Base-by-base conservation (phyloP, 2,888 invertebrate species). In the Monochamus alternatus region DNA sequence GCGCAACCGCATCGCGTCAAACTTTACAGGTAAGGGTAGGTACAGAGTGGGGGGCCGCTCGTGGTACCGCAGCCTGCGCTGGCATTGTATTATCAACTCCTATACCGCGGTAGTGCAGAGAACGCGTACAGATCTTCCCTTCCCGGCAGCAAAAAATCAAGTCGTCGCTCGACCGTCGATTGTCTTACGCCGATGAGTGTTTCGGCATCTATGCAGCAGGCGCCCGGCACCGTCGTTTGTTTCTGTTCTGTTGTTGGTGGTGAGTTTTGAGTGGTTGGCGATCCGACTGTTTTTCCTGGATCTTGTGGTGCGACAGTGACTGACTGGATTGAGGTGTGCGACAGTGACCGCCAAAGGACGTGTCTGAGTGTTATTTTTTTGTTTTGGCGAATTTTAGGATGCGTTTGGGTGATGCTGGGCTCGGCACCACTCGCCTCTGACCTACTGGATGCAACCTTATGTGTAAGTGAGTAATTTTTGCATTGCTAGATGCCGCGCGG, bases 381-480 rank as follows among this genome's bases (percentile, higher is more conserved):
- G n/a, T 76, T 76, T 74, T 73, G 75, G 78, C 75, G 75, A 22
- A 78, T 78, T 82, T 85, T 84, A 87, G 87, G 88, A 89, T 89
- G 88, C 87, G 87, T 84, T 86, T 87, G 88, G 87, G 89, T 89
- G 88, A 88, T 89, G 89, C 88, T 88, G 86, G 82, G 84, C 84
- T 86, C 83, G 88, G 88, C 88, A 89, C 87, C 87, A 88, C 89
- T 89, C 89, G 87, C 87, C 87, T 85, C 85, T 89, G 87, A 88
- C 85, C 86, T 87, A 87, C 89, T 89, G 89, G 88, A 89, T 89
- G 89, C 88, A 86, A 86, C 87, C 88, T 86, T 85, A 88, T 88
- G 88, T 87, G 88, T 87, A 87, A 87, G 88, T 88, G 86, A 84
- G 83, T 82, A 82, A 59, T 63, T 64, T 64, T 64, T 64, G n/a